A percentile compares a stretch with the other conserved stretches of the same genome.
These are phyloP conservation scores for Pissodes strobi DNA, from an alignment of 1,140 invertebrate species.

Conservation along the genomic window DNA sequence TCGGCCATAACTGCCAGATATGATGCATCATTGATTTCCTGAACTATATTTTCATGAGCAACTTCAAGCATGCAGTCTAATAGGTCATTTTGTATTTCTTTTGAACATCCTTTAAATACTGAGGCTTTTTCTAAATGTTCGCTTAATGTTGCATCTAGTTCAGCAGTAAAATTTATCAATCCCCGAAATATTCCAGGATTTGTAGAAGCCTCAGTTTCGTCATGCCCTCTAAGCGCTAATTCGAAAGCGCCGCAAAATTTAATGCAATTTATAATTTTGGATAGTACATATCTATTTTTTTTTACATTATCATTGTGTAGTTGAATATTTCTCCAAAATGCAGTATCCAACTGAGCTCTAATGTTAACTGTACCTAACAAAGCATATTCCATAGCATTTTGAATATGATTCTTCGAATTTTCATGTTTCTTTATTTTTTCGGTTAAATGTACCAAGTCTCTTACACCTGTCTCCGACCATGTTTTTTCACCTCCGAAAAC, in stretches of 20 bases:
- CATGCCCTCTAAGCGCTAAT: conserved; percentile 41
- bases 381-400: conserved; percentile 9
- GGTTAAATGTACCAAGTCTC: conserved; percentile 30
- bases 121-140: conserved; percentile 43
- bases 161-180: conserved; percentile 36
- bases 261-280: conserved; percentile 49
- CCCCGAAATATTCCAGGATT: conserved; percentile 39
- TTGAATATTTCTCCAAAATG: conserved; percentile 22
- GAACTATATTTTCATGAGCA: conserved; percentile 43
- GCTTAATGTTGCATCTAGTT: conserved; percentile 44
- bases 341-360: conserved; percentile 14
- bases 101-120: conserved; percentile 49
- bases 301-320: conserved; percentile 47
- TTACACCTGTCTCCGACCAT: conserved; percentile 29
- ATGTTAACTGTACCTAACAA: conserved; percentile 16
- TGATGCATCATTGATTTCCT: conserved; percentile 44
- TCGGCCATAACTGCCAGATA: conserved; percentile 48
- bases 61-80: conserved; percentile 48
- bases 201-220: conserved; percentile 40
- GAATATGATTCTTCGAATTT: conserved; percentile 16
- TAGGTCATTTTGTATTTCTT: conserved; percentile 51
- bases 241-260: conserved; percentile 48
- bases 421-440: conserved; percentile 35
- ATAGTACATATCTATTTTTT: conserved; percentile 49
- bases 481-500: conserved; percentile 20